Percentiles rank a stretch among this genome's conserved stretches.
Conservation (phyloP, 2,797 vertebrate species). For the Etheostoma nigrum region DNA sequence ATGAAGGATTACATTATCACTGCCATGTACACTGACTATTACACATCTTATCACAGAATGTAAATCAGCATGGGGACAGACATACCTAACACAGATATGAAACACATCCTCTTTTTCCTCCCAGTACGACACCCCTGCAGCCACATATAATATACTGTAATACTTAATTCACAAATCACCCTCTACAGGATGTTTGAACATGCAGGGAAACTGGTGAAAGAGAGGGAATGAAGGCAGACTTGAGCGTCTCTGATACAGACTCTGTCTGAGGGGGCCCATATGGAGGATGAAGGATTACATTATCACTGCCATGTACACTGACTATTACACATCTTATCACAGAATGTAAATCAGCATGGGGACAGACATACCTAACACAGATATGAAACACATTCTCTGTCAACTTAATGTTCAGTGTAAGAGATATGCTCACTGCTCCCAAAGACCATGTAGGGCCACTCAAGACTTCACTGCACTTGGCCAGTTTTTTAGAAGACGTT, state of each 20-base stretch:
- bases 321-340: slow-evolving; percentile 28
- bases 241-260: not conserved
- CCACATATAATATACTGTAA: no score
- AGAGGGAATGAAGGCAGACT: not conserved
- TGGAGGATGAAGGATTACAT: slow-evolving; percentile 8
- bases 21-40: slow-evolving; percentile 18
- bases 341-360: slow-evolving; percentile 24
- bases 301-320: slow-evolving; percentile 11
- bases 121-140: no score
- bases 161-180: not conserved
- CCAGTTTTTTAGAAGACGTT: not conserved
- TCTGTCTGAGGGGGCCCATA: not conserved
- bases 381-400: slow-evolving; percentile 33
- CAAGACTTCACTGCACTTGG: not conserved
- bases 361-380: slow-evolving; percentile 54
- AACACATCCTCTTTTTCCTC: slow-evolving; percentile 12
- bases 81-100: slow-evolving; percentile 54
- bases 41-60: slow-evolving; percentile 24
- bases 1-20: slow-evolving; percentile 13
- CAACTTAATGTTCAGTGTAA: slow-evolving; percentile 50
- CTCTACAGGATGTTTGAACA: not conserved
- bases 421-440: slow-evolving; percentile 21
- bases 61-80: slow-evolving; percentile 34
- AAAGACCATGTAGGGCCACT: slow-evolving; percentile 36
- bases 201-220: not conserved